These are phyloP conservation scores for Xiphophorus couchianus DNA, from an alignment of 2,113 vertebrate genomes.

Conservation along the genomic window DNA sequence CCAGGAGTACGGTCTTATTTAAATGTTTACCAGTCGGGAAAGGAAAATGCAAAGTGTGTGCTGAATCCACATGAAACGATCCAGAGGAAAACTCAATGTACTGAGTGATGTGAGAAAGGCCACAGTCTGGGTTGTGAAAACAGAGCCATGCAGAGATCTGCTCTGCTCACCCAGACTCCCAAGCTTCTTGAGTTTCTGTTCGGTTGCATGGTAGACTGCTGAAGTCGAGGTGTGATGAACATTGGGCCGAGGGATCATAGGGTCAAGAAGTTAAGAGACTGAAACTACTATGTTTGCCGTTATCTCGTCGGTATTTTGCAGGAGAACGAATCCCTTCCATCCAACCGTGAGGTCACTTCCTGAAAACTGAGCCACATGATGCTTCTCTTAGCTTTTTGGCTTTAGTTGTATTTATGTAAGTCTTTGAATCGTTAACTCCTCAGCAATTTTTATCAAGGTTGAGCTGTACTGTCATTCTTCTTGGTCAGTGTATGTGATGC, in stretches of 20 bases:
- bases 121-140: conserved; percentile 50
- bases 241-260: not conserved
- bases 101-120: conserved; percentile 38
- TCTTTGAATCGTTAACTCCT: not conserved
- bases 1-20: conserved; percentile 10
- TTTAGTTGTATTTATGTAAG: not conserved
- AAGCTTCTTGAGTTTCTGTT: conserved; percentile 61
- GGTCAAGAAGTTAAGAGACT: conserved; percentile 3
- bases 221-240: conserved; percentile 18
- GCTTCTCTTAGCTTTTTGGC: not conserved
- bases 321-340: not conserved
- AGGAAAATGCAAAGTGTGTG: conserved; percentile 5
- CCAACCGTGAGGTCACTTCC: not conserved
- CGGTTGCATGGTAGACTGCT: conserved; percentile 34
- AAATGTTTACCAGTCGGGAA: not conserved
- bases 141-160: conserved; percentile 52
- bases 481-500: not conserved
- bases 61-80: conserved; percentile 44
- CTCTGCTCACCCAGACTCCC: conserved; percentile 33
- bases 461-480: not conserved
- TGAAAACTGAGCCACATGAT: not conserved
- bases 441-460: not conserved
- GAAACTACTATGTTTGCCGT: not conserved
- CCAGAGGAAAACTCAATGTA: conserved; percentile 55
- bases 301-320: no score